phyloP scores from a whole-genome alignment of 2,888 invertebrate species.

The Allophyes oxyacanthae region DNA sequence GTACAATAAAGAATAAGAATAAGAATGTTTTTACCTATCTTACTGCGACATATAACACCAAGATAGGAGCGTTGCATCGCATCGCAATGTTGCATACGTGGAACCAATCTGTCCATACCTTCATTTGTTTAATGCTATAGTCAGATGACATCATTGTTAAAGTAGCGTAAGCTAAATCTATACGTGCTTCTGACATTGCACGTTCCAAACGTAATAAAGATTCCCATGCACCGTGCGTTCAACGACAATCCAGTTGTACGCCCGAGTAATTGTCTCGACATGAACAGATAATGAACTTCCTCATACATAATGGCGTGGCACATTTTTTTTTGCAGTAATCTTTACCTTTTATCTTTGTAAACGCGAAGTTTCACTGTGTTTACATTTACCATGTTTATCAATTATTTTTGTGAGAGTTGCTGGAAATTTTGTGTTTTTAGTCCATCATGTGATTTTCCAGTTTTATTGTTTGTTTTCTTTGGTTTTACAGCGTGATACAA shows the following conservation, averaged over 20 bases:
- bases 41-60: no score
- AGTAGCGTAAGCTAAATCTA: constrained; percentile 32
- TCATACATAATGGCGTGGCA: constrained; percentile 42
- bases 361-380: constrained; percentile 32
- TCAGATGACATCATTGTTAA: constrained; percentile 26
- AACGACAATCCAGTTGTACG: constrained; percentile 29
- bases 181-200: constrained; percentile 26
- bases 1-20: no score
- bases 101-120: no score
- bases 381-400: constrained; percentile 21
- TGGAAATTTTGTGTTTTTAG: neutral
- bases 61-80: no score
- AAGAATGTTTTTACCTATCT: no score
- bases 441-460: neutral
- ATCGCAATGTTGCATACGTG: no score
- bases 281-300: constrained; percentile 49
- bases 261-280: constrained; percentile 43
- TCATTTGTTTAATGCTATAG: neutral
- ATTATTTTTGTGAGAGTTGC: constrained; percentile 27
- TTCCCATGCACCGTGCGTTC: constrained; percentile 40
- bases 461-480: constrained; percentile 4
- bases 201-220: constrained; percentile 50
- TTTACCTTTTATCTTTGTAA: constrained; percentile 27
- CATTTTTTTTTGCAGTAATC: constrained; percentile 39
- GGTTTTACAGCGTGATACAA: neutral